Evolutionary conservation across 2,888 invertebrate genomes (phyloP), one percentile per base, ranked within the genome.

Genomic region (Campopleginae sp.): DNA sequence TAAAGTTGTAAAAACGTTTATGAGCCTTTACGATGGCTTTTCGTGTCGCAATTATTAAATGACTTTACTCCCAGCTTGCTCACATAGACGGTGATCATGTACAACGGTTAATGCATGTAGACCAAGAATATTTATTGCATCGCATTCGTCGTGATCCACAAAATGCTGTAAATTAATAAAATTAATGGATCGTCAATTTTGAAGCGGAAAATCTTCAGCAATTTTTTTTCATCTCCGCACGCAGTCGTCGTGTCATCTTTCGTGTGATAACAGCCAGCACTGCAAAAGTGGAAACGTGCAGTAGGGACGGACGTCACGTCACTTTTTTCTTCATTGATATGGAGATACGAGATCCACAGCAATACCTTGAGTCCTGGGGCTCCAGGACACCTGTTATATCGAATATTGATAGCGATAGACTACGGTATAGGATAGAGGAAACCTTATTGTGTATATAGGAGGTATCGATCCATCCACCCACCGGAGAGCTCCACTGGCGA

Each of bases 401-500:
- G 54, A 44, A 42, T 58, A 70, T 14, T 48, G n/a, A 68, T 58
- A 38, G 61, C 46, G 23, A 27, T 58, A 23, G 44, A 61, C 38
- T 12, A 72, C 14, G n/a, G 33, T 23, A 75, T 14, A 38, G 54
- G 4, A 72, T 38, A 23, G 31, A 33, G 77, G 33, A 74, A 48
- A 68, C 33, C 58, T 76, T 71, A 72, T 72, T 65, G 71, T 38
- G 74, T 74, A 27, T 17, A 17, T 27, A n/a, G 12, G 51, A 68
- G 77, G 61, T 74, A 81, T 81, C 84, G 81, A 77, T 84, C 84
- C 84, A 78, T 84, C 77, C 72, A 54, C 51, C 80, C 74, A 74
- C 66, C 42, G 44, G 17, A 68, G 42, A 51, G 14, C 31, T 38
- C 46, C 1, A 7, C 65, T 31, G 48, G 46, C 54, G 58, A 46